Evolutionary conservation across 2,797 vertebrate genomes (phyloP).

Genomic region (Florisuga fusca): DNA sequence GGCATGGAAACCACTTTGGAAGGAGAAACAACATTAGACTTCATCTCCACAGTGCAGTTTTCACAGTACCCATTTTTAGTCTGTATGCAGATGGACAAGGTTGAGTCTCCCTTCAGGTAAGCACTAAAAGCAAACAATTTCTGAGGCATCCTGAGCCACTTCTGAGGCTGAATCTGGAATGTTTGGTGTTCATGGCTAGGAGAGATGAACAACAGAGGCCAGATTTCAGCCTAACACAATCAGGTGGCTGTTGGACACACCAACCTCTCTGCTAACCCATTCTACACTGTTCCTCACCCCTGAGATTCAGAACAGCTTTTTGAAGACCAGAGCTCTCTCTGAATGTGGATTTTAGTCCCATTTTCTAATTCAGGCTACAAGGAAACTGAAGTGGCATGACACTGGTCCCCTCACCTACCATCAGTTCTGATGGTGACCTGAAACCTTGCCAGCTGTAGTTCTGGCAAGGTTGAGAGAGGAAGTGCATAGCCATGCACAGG

Average conservation of each 20-base stretch:
- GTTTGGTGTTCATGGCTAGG: neutral
- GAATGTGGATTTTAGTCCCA: neutral
- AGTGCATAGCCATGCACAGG: neutral
- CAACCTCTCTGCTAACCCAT: neutral
- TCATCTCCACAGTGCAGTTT: slow-evolving; percentile 96
- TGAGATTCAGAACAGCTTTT: neutral
- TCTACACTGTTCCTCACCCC: neutral
- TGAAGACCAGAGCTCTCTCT: neutral
- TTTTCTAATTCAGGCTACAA: neutral
- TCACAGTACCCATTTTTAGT: slow-evolving; percentile 97
- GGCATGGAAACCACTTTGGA: slow-evolving; percentile 90
- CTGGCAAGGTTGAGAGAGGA: neutral
- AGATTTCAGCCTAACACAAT: neutral
- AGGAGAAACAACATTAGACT: slow-evolving; percentile 87
- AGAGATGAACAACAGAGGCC: neutral
- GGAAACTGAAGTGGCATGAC: neutral
- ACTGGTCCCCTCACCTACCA: accelerated
- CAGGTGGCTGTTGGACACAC: neutral
- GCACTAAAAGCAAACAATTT: neutral
- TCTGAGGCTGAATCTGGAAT: neutral
- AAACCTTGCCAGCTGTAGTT: neutral
- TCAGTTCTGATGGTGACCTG: neutral
- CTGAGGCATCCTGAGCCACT: neutral
- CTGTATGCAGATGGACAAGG: slow-evolving; percentile 97
- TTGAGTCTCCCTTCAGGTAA: slow-evolving; percentile 90